A percentile compares a stretch with the other conserved stretches of the same genome.
phyloP scores from a whole-genome alignment of 2,113 vertebrate species.

The Sprattus sprattus region DNA sequence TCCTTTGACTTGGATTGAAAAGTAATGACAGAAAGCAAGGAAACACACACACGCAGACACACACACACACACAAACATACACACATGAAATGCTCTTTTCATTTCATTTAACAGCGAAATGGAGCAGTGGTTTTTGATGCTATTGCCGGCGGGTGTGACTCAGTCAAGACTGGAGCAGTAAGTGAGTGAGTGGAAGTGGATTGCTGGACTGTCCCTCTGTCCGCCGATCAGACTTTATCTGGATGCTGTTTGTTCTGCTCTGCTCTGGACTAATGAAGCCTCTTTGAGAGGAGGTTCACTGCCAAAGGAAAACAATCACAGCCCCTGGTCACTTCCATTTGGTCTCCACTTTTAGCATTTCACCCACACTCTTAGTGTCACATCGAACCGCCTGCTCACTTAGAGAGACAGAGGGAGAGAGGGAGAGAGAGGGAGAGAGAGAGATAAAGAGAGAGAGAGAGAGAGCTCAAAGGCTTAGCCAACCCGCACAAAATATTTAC shows the following conservation, averaged over 20 bases:
- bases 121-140: constrained; percentile 38
- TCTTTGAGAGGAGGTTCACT: constrained; percentile 72
- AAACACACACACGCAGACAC: background rate
- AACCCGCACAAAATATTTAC: background rate
- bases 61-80: background rate
- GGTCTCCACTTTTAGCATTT: constrained; percentile 58
- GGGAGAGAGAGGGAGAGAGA: constrained; percentile 1
- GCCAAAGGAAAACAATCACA: constrained; percentile 70
- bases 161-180: background rate
- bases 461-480: background rate
- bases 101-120: constrained; percentile 54
- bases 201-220: constrained; percentile 60
- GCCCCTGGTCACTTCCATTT: constrained; percentile 71
- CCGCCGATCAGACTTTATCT: constrained; percentile 69
- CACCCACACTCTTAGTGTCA: constrained; percentile 42
- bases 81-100: constrained; percentile 34
- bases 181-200: constrained; percentile 54
- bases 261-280: constrained; percentile 66
- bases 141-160: constrained; percentile 45
- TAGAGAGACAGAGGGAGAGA: background rate
- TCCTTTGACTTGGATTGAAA: constrained; percentile 8
- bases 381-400: constrained; percentile 33
- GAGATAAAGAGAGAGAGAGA: background rate
- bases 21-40: constrained; percentile 2
- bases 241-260: constrained; percentile 60